A percentile compares a stretch with the other conserved stretches of the same genome.
phyloP scores from a whole-genome alignment of 2,797 vertebrate species.

The Trichosurus vulpecula region DNA sequence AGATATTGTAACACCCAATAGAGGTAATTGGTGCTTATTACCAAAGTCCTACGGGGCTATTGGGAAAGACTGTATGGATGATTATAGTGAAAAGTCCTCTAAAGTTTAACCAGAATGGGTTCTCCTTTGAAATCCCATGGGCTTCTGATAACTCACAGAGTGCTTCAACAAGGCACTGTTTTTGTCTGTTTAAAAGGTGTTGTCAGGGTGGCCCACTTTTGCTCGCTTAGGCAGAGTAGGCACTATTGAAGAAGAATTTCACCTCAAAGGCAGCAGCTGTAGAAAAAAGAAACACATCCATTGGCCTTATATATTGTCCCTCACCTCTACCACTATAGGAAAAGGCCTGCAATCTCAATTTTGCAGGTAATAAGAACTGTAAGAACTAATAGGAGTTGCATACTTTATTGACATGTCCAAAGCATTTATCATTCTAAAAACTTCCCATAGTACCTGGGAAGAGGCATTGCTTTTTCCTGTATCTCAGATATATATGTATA shows the following conservation, averaged over 20 bases:
- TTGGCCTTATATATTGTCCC: neutral
- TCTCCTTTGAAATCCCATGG: neutral
- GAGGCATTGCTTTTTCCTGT: neutral
- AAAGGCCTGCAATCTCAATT: slow-evolving; percentile 3
- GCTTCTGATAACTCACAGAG: neutral
- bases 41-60: neutral
- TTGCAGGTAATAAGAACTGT: neutral
- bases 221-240: neutral
- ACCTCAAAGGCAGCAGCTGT: neutral
- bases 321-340: neutral
- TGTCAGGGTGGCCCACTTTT: neutral
- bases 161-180: neutral
- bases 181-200: too few species aligned
- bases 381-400: neutral
- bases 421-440: neutral
- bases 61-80: neutral
- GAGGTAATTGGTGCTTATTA: neutral
- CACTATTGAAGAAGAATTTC: neutral
- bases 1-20: neutral
- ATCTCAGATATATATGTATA: neutral
- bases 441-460: neutral
- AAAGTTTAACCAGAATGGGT: neutral
- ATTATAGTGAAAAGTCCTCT: neutral
- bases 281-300: neutral
- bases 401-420: slow-evolving; percentile 40